These are phyloP conservation scores for Ceratosolen fusciceps DNA, from an alignment of 1,140 invertebrate species.

Conservation along the genomic window DNA sequence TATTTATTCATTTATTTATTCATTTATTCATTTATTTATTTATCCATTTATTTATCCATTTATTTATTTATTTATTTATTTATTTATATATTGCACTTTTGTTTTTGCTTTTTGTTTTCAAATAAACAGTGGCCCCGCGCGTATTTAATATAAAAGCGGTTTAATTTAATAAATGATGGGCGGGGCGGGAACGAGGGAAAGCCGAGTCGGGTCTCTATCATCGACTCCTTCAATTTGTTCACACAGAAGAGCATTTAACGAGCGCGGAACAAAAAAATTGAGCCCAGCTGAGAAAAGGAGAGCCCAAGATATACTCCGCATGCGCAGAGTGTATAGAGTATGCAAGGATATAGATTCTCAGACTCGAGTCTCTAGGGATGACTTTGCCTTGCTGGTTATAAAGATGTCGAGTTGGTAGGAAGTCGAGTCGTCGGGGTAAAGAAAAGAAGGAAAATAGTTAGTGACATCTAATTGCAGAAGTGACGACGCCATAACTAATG, in stretches of 20 bases:
- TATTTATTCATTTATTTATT: too few relatives aligned
- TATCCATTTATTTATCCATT: too few relatives aligned
- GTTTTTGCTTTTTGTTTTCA: too few relatives aligned
- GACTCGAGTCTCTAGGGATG: constrained; percentile 4
- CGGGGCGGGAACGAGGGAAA: not conserved
- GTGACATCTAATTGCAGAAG: constrained; percentile 69
- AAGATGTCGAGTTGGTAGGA: constrained; percentile 16
- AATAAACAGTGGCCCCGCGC: too few relatives aligned
- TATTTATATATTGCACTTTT: too few relatives aligned
- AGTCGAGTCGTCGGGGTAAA: constrained; percentile 16
- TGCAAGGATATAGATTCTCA: constrained; percentile 3
- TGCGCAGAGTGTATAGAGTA: constrained; percentile 8
- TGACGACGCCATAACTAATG: constrained; percentile 70
- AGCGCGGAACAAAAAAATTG: constrained; percentile 24
- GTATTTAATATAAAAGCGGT: too few relatives aligned
- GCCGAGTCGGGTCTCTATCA: not conserved
- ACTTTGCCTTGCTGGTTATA: not conserved
- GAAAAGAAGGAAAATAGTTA: constrained; percentile 53
- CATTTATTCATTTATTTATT: too few relatives aligned
- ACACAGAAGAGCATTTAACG: constrained; percentile 19
- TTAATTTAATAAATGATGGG: not conserved
- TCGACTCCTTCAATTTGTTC: constrained; percentile 28
- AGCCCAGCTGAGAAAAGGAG: constrained; percentile 4
- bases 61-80: too few relatives aligned
- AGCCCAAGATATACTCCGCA: constrained; percentile 25